Percentiles rank a stretch among this genome's conserved stretches.
These are phyloP conservation scores for Hyposoter didymator DNA, from an alignment of 2,888 invertebrate species.

Conservation along the genomic window DNA sequence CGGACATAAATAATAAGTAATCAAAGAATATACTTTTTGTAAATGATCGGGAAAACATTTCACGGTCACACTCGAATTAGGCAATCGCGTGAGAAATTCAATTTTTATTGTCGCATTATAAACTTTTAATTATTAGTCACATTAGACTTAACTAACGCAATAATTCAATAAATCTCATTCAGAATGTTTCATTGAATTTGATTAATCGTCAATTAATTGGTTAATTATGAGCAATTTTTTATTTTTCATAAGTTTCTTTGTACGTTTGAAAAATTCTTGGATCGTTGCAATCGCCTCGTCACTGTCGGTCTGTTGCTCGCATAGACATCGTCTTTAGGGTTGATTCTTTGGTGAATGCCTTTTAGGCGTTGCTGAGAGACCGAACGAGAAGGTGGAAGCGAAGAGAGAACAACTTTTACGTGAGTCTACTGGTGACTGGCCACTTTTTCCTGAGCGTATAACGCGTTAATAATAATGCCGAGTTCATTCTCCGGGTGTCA, in stretches of 20 bases:
- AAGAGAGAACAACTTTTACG: slow-evolving; percentile 47
- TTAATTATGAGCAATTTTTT: background rate
- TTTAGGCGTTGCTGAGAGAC: slow-evolving; percentile 58
- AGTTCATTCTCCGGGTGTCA: slow-evolving; percentile 68
- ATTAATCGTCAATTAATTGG: background rate
- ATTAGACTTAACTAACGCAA: background rate
- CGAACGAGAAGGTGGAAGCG: slow-evolving; percentile 54
- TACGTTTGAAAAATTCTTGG: slow-evolving; percentile 50
- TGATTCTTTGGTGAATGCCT: slow-evolving; percentile 53
- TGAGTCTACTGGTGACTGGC: slow-evolving; percentile 61
- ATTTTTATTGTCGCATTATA: background rate
- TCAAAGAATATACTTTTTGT: background rate
- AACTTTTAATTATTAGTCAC: background rate
- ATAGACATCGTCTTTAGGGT: slow-evolving; percentile 52
- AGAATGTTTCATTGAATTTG: background rate
- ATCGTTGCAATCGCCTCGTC: slow-evolving; percentile 58
- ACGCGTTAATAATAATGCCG: slow-evolving; percentile 68
- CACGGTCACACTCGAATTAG: background rate
- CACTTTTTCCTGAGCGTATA: slow-evolving; percentile 65
- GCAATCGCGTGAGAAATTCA: background rate
- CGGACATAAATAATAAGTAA: slow-evolving; percentile 21
- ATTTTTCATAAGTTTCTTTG: slow-evolving; percentile 2
- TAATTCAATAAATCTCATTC: background rate
- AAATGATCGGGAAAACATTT: background rate
- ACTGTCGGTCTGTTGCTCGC: slow-evolving; percentile 59